These are phyloP conservation scores for Leptinotarsa lineolata DNA, from an alignment of 1,140 invertebrate species.

Conservation along the genomic window DNA sequence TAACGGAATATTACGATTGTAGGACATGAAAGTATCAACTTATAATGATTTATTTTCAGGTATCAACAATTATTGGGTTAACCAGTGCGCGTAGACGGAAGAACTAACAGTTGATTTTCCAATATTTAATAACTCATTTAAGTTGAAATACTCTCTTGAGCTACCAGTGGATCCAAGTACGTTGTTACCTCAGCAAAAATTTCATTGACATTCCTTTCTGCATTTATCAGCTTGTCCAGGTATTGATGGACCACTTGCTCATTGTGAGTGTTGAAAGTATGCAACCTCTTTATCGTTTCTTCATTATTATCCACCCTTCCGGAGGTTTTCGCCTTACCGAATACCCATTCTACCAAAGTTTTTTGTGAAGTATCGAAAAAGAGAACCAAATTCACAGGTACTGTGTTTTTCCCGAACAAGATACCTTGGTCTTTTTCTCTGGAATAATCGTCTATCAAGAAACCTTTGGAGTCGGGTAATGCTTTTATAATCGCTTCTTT, in stretches of 20 bases:
- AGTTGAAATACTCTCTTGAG: background rate
- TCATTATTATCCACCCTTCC: constrained; percentile 97
- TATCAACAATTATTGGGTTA: no score
- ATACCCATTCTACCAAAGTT: constrained; percentile 80
- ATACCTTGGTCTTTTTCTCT: constrained; percentile 88
- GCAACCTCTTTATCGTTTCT: constrained; percentile 91
- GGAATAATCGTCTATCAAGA: constrained; percentile 96
- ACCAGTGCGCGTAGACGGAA: no score
- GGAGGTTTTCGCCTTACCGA: constrained; percentile 87
- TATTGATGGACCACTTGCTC: constrained; percentile 89
- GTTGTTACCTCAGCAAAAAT: constrained; percentile 73
- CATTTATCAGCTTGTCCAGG: constrained; percentile 77
- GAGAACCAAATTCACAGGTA: constrained; percentile 76
- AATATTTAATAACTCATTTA: no score
- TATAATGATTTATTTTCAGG: no score
- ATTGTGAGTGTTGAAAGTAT: constrained; percentile 92
- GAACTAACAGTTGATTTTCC: no score
- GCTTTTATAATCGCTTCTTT: constrained; percentile 81
- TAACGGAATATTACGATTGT: no score
- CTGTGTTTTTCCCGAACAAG: constrained; percentile 83
- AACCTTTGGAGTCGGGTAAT: constrained; percentile 76
- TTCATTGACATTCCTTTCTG: constrained; percentile 72
- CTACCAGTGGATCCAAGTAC: constrained; percentile 43
- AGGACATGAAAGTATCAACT: no score
- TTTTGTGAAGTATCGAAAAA: constrained; percentile 85